Conservation (phyloP, 2,113 vertebrate genomes). For the Sturnus vulgaris region DNA sequence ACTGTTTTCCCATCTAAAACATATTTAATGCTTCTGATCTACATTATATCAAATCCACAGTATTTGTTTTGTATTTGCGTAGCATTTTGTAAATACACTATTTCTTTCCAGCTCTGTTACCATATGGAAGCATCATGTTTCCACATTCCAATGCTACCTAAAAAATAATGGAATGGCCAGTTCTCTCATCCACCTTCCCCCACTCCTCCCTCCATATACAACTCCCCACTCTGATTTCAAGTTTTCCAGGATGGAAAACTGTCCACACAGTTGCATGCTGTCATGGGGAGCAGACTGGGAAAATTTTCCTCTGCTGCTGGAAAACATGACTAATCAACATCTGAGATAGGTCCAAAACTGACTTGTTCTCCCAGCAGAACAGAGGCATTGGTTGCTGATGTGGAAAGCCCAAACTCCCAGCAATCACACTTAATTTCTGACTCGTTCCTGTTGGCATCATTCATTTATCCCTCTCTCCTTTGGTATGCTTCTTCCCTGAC, state of each 20-base stretch:
- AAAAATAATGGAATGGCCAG: not conserved
- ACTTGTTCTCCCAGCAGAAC: constrained; percentile 10
- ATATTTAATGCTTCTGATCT: not conserved
- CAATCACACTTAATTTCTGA: constrained; percentile 4
- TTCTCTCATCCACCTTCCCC: not conserved
- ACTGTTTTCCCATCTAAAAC: constrained; percentile 9
- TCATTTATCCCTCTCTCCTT: not conserved
- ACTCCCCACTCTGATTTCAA: not conserved
- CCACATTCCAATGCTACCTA: not conserved
- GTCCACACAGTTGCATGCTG: not conserved
- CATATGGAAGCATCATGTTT: not conserved
- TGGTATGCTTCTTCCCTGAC: not conserved
- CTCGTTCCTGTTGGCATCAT: not conserved
- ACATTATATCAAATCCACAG: not conserved
- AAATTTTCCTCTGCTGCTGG: constrained; percentile 14
- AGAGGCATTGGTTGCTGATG: not conserved
- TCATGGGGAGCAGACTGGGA: not conserved
- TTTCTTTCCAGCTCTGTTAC: not conserved
- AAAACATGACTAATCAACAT: constrained; percentile 59
- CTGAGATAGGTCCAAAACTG: constrained; percentile 13
- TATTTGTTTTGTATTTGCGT: not conserved
- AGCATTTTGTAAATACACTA: not conserved
- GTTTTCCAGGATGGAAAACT: constrained; percentile 50
- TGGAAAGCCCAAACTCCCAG: constrained; percentile 17
- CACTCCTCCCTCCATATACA: not conserved